Conservation (phyloP, 2,888 invertebrate species). For the Macrostomum cliftonense region DNA sequence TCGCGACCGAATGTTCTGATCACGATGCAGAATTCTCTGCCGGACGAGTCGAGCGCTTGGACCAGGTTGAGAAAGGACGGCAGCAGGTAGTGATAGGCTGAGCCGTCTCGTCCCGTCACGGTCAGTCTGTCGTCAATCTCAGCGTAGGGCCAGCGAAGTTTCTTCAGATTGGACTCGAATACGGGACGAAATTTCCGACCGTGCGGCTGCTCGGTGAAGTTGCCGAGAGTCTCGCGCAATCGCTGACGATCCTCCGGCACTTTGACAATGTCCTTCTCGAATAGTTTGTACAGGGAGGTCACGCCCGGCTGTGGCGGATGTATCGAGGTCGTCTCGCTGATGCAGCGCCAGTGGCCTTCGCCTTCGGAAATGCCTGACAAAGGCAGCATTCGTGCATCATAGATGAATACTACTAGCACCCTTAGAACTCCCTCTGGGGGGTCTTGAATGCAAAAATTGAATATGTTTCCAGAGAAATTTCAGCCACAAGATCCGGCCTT, state of each 20-base stretch:
- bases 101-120: slow-evolving; percentile 5
- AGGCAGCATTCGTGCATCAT: no score
- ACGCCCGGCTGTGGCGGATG: no score
- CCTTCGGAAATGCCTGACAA: no score
- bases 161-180: slow-evolving; percentile 23
- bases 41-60: slow-evolving; percentile 17
- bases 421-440: no score
- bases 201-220: slow-evolving; percentile 24
- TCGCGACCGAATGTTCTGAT: slow-evolving; percentile 33
- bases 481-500: no score
- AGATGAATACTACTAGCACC: no score
- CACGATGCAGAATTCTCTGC: slow-evolving; percentile 26
- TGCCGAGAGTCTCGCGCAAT: slow-evolving; percentile 26
- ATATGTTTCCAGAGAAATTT: no score
- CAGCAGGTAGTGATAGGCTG: slow-evolving; percentile 29
- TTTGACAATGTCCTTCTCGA: slow-evolving; percentile 25
- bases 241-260: slow-evolving; percentile 23
- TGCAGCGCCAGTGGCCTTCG: no score
- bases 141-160: slow-evolving; percentile 21
- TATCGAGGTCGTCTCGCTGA: no score
- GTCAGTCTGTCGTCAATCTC: slow-evolving; percentile 12
- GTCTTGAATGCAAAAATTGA: no score
- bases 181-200: slow-evolving; percentile 22
- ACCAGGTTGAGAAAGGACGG: slow-evolving; percentile 29
- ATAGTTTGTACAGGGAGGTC: slow-evolving; percentile 22